Conservation (phyloP, 1,140 invertebrate genomes). For the Penaeus chinensis region DNA sequence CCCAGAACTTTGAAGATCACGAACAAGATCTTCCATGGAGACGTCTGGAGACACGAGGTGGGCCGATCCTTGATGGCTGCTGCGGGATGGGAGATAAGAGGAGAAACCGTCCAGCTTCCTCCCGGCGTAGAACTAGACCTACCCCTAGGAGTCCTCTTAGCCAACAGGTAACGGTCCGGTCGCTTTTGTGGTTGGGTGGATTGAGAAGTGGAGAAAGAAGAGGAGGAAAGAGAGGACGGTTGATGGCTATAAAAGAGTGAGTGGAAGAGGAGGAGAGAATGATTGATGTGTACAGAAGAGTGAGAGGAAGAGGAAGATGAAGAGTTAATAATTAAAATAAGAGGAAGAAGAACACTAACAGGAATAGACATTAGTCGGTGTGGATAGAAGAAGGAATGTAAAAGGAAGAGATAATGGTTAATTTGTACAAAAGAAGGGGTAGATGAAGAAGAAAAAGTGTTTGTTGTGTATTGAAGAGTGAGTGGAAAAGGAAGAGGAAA, state of each 20-base stretch:
- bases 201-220: neutral
- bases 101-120: slow-evolving; percentile 33
- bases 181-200: neutral
- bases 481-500: neutral
- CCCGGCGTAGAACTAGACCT: neutral
- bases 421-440: too few species aligned
- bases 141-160: slow-evolving; percentile 22
- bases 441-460: neutral
- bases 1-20: slow-evolving; percentile 22
- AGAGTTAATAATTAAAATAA: too few species aligned
- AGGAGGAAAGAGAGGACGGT: neutral
- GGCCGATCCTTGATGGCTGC: slow-evolving; percentile 32
- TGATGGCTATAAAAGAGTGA: neutral
- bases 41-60: slow-evolving; percentile 30
- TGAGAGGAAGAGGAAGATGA: too few species aligned
- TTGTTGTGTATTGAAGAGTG: neutral
- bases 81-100: slow-evolving; percentile 22
- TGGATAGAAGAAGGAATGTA: neutral
- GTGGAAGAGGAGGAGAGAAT: neutral
- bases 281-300: too few species aligned
- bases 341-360: too few species aligned
- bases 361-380: too few species aligned
- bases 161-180: slow-evolving; percentile 28
- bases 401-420: neutral
- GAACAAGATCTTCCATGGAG: slow-evolving; percentile 22